Evolutionary conservation across 2,797 vertebrate genomes (phyloP).

Genomic region (Silurus lanzhouensis): DNA sequence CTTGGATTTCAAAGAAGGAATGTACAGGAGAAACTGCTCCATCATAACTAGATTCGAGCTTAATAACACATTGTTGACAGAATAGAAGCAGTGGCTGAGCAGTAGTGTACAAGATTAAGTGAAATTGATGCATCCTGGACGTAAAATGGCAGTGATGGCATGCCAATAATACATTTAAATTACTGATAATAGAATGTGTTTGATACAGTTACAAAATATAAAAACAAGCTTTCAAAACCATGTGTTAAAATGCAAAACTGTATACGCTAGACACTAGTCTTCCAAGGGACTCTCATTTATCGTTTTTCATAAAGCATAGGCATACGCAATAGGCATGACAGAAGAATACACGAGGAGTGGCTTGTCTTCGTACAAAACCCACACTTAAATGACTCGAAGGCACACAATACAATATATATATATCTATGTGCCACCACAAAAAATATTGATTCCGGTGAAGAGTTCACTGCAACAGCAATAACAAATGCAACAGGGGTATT

Average conservation of each 20-base stretch:
- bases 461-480: background rate
- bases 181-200: background rate
- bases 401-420: background rate
- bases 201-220: background rate
- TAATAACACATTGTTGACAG: slow-evolving; percentile 40
- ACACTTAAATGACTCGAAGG: background rate
- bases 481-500: background rate
- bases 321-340: background rate
- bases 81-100: slow-evolving; percentile 14
- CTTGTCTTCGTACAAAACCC: background rate
- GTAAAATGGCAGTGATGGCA: background rate
- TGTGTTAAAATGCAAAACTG: no score
- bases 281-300: background rate
- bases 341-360: background rate
- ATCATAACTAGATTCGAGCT: slow-evolving; percentile 34
- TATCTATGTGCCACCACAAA: background rate
- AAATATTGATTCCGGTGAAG: background rate
- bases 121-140: background rate
- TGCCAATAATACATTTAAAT: background rate
- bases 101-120: background rate
- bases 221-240: background rate
- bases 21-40: slow-evolving; percentile 41
- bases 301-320: background rate
- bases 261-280: background rate
- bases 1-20: slow-evolving; percentile 48